A percentile compares a stretch with the other conserved stretches of the same genome.
phyloP scores from a whole-genome alignment of 2,113 vertebrate genomes.

The Gymnocephalus cernua region DNA sequence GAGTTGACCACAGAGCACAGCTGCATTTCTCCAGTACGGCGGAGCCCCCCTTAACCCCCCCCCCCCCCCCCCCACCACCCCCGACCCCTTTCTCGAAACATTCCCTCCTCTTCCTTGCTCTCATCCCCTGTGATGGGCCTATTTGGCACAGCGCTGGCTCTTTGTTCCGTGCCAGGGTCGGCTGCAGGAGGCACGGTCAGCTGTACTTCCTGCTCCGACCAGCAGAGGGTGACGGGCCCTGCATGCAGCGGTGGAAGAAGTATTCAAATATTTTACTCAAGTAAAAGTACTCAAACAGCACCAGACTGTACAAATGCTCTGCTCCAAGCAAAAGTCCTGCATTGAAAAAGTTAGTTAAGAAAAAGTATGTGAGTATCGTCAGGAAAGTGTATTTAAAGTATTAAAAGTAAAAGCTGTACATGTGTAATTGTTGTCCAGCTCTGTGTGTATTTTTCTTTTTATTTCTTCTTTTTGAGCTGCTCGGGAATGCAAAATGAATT shows the following conservation, averaged over 20 bases:
- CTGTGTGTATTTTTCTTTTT: too few relatives aligned
- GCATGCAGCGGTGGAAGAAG: too few relatives aligned
- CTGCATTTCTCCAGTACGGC: constrained; percentile 54
- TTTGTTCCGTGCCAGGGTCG: constrained; percentile 77
- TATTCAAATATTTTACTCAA: too few relatives aligned
- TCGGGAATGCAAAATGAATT: too few relatives aligned
- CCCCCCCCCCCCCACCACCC: constrained; percentile 8
- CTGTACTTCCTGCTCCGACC: constrained; percentile 64
- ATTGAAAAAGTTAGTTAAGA: too few relatives aligned
- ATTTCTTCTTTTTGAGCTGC: too few relatives aligned
- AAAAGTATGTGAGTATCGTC: too few relatives aligned
- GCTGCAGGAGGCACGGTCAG: constrained; percentile 71
- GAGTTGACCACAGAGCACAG: constrained; percentile 64
- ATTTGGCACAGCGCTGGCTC: constrained; percentile 72
- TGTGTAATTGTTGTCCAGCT: too few relatives aligned
- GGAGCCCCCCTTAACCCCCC: too few relatives aligned
- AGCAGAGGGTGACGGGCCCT: constrained; percentile 76
- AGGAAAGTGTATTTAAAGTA: too few relatives aligned
- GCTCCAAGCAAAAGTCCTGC: too few relatives aligned
- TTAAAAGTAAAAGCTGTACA: too few relatives aligned
- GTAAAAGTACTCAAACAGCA: not conserved
- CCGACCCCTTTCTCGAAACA: constrained; percentile 14
- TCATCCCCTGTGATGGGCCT: constrained; percentile 54
- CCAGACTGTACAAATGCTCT: not conserved
- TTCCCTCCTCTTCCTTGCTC: not conserved